A percentile compares a stretch with the other conserved stretches of the same genome.
Conservation (phyloP, 2,888 invertebrate species). For the Odiellus spinosus region DNA sequence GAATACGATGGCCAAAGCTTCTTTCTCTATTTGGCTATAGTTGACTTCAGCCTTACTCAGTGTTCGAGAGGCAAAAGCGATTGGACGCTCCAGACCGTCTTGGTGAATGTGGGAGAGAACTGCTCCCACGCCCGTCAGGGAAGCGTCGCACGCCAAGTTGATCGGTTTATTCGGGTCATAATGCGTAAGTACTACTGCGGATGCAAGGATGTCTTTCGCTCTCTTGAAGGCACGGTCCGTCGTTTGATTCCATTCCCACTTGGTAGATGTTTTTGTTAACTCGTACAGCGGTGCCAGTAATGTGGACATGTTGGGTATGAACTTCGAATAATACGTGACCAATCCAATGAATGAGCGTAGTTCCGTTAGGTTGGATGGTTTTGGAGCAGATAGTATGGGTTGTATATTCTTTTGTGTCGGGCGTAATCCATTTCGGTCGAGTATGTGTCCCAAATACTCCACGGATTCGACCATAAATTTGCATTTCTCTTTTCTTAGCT, state of each 20-base stretch:
- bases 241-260: constrained; percentile 16
- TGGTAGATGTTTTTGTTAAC: constrained; percentile 14
- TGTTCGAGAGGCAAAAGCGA: constrained; percentile 20
- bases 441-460: constrained; percentile 21
- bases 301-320: constrained; percentile 20
- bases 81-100: constrained; percentile 28
- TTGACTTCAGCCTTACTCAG: constrained; percentile 17
- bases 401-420: constrained; percentile 19
- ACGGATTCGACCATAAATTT: constrained; percentile 18
- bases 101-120: constrained; percentile 24
- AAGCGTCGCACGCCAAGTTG: constrained; percentile 29
- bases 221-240: constrained; percentile 17
- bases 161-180: constrained; percentile 26
- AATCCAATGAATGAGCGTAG: constrained; percentile 22
- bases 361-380: constrained; percentile 21
- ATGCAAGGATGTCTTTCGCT: constrained; percentile 20
- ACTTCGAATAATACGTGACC: constrained; percentile 23
- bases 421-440: constrained; percentile 19
- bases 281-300: constrained; percentile 20
- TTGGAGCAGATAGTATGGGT: constrained; percentile 21
- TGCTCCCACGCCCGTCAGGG: constrained; percentile 21
- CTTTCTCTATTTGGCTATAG: constrained; percentile 23
- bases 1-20: constrained; percentile 28
- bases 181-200: constrained; percentile 22
- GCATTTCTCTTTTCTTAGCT: constrained; percentile 19